Base-by-base conservation (phyloP, 1,140 invertebrate species). In the Drosophila nasuta region DNA sequence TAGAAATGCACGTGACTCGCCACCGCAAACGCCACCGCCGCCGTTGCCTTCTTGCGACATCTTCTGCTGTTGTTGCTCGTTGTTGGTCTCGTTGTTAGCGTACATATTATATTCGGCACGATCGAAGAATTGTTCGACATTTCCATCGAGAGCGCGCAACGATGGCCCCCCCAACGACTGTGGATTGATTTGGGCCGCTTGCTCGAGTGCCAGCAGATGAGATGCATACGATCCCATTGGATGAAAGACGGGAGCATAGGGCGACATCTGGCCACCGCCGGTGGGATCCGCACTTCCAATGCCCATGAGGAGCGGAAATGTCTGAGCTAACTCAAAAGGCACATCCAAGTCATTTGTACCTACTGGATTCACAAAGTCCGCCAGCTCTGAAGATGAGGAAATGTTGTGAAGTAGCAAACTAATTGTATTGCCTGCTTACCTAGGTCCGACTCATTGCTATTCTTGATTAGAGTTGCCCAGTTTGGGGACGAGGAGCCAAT, bases 141-240 rank as follows among this genome's bases (percentile, higher is more conserved):
- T 0, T 3, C 7, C 35, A 10, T 8, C 35, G 33, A 33, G 33
- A 5, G 33, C 5, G n/a, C 49, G 45, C 8, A 56, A 20, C 2
- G 51, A 7, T 11, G 30, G 73, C 1, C 56, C 15, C 5, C 25
- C 11, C 20, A n/a, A 3, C 33, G 63, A 25, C 2, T 58, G 59
- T 33, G 54, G 38, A 35, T 67, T 58, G 8, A 54, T 35, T 20
- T 75, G 66, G 1, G 46, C 25, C 1, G 43, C 46, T 35, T 78
- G 20, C 52, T 81, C 64, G 6, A 73, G 57, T 0, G 52, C 68
- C 41, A 79, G 11, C 46, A 82, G 13, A 7, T 76, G 72, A 1
- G 76, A 66, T 0, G 67, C 81, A 46, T 79, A 77, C 0, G 76
- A 82, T 6, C 81, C 73, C 13, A 52, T 64, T 15, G 81, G 81